Evolutionary conservation across 2,888 invertebrate species (phyloP).

Genomic region (Apomyelois bistriatella): DNA sequence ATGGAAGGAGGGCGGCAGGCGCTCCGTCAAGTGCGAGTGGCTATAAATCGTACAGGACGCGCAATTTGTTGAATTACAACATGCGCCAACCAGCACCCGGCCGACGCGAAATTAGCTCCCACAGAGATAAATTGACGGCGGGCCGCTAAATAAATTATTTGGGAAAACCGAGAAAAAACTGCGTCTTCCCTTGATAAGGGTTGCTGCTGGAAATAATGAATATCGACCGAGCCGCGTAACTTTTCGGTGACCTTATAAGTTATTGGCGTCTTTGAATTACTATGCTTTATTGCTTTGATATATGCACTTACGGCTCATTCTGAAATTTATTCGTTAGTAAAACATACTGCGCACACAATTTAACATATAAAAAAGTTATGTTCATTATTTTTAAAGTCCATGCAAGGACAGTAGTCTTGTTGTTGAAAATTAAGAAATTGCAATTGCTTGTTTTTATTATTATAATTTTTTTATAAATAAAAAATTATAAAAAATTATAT

Average conservation of each 20-base stretch:
- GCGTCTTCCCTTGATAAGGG: conserved; percentile 79
- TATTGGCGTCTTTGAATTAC: neutral
- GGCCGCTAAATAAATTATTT: conserved; percentile 79
- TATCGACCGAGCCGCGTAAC: conserved; percentile 52
- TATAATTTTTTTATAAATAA: too few relatives aligned
- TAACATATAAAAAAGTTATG: too few relatives aligned
- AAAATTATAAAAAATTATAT: too few relatives aligned
- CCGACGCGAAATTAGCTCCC: conserved; percentile 79
- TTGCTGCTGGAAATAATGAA: conserved; percentile 72
- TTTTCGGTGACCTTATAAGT: conserved; percentile 18
- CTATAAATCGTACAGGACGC: conserved; percentile 75
- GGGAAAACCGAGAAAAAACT: conserved; percentile 80
- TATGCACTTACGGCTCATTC: too few relatives aligned
- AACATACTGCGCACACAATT: too few relatives aligned
- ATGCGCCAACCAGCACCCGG: conserved; percentile 77
- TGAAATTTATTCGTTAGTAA: too few relatives aligned
- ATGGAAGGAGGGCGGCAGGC: conserved; percentile 65
- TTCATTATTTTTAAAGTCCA: too few relatives aligned
- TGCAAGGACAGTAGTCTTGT: too few relatives aligned
- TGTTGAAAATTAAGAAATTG: too few relatives aligned
- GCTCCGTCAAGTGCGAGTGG: conserved; percentile 74
- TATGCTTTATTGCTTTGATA: too few relatives aligned
- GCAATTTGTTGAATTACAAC: conserved; percentile 81
- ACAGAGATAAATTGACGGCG: conserved; percentile 78
- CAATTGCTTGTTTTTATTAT: too few relatives aligned